Evolutionary conservation across 1,140 invertebrate genomes (phyloP).

Genomic region (Cherax quadricarinatus): DNA sequence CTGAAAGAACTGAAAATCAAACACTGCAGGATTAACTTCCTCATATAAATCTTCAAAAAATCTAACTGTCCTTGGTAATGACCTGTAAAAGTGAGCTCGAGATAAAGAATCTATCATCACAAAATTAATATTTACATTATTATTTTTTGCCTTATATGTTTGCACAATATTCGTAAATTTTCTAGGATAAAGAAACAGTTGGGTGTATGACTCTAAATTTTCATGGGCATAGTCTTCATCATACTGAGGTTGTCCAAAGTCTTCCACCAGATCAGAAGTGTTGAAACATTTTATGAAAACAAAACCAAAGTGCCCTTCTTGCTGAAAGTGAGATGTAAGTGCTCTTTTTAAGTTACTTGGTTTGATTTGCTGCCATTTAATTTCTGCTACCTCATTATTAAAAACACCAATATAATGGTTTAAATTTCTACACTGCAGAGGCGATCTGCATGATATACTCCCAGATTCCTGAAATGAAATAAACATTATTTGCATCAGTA

Average conservation of each 20-base stretch:
- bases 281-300: constrained; percentile 59
- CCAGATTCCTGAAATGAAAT: constrained; percentile 40
- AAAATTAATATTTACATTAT: constrained; percentile 75
- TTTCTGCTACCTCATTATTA: constrained; percentile 42
- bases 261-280: background rate
- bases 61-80: constrained; percentile 74
- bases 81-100: constrained; percentile 75
- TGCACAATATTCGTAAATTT: background rate
- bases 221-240: constrained; percentile 40
- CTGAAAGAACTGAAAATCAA: constrained; percentile 76
- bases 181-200: constrained; percentile 52
- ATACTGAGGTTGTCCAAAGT: constrained; percentile 54
- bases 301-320: constrained; percentile 45
- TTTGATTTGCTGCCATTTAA: constrained; percentile 32
- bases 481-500: background rate
- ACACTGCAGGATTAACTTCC: constrained; percentile 70
- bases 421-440: constrained; percentile 34
- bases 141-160: background rate
- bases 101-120: constrained; percentile 76
- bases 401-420: constrained; percentile 51
- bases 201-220: constrained; percentile 29
- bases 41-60: constrained; percentile 58
- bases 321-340: constrained; percentile 6
- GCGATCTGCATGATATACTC: constrained; percentile 42
- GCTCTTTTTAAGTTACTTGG: constrained; percentile 10